Evolutionary conservation across 2,888 invertebrate species (phyloP).

Genomic region (Stenodema calcarata): DNA sequence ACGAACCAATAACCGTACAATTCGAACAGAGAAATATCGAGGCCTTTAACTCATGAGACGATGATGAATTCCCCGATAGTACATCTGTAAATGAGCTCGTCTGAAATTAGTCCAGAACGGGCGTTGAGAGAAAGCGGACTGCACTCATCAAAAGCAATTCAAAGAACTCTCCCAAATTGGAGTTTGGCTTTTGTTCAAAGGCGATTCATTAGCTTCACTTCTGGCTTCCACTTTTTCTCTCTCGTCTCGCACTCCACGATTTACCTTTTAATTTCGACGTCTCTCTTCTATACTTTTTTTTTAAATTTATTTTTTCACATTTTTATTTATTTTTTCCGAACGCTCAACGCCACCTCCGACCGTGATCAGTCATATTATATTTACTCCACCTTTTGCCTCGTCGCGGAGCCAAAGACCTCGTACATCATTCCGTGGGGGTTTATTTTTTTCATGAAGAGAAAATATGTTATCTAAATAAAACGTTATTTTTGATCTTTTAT

Average conservation of each 20-base stretch:
- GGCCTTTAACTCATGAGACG: too few species aligned
- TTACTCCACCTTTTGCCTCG: conserved; percentile 4
- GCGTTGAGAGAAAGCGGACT: background rate
- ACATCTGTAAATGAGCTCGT: background rate
- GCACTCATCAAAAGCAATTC: background rate
- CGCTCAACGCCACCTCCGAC: conserved; percentile 29
- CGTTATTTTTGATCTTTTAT: background rate
- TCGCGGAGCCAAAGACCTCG: background rate
- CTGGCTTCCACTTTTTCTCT: background rate
- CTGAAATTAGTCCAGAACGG: background rate
- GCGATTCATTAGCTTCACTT: conserved; percentile 32
- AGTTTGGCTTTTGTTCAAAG: conserved; percentile 45
- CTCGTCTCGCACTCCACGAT: background rate
- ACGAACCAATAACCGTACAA: too few species aligned
- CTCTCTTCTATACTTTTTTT: background rate
- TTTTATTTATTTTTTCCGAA: too few species aligned
- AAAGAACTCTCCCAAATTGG: background rate
- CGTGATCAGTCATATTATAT: conserved; percentile 38
- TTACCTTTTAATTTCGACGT: conserved; percentile 22
- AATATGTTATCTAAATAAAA: conserved; percentile 6
- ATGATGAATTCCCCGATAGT: conserved; percentile 4
- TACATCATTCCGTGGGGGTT: background rate
- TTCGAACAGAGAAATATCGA: too few species aligned
- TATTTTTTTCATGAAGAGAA: background rate
- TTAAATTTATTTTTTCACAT: background rate